Conservation (phyloP, 2,113 vertebrate genomes). For the Lophura nycthemera region DNA sequence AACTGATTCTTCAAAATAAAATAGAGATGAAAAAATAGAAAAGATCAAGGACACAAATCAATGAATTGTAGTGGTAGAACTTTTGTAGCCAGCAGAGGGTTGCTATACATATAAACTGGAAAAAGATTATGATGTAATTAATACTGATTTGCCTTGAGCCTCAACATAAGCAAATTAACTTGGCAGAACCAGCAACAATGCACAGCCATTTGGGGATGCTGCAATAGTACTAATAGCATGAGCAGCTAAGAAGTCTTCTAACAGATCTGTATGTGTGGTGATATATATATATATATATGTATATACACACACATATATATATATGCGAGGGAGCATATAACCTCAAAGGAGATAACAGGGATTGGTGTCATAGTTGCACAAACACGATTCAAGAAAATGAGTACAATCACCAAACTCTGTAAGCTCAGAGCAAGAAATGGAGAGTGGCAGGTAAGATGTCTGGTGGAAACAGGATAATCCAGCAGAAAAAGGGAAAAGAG, state of each 20-base stretch:
- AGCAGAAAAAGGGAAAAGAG: not conserved
- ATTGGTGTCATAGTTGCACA: not conserved
- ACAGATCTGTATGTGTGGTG: not conserved
- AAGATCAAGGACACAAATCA: not conserved
- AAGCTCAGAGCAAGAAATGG: not conserved
- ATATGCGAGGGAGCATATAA: not conserved
- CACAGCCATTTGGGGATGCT: not conserved
- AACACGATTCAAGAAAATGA: not conserved
- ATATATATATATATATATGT: not conserved
- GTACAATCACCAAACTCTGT: not conserved
- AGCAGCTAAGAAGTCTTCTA: not conserved
- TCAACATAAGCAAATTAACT: not conserved
- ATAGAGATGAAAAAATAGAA: accelerated
- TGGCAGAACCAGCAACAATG: not conserved
- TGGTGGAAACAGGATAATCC: not conserved
- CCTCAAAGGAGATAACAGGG: not conserved
- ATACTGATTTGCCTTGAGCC: not conserved
- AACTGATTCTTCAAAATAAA: not conserved
- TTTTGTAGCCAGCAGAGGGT: not conserved
- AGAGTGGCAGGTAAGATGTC: accelerated
- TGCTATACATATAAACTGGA: not conserved
- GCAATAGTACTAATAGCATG: not conserved
- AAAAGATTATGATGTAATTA: not conserved
- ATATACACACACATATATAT: not conserved
- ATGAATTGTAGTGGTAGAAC: not conserved